Conservation (phyloP, 2,888 invertebrate species). For the Cordylochernes scorpioides region DNA sequence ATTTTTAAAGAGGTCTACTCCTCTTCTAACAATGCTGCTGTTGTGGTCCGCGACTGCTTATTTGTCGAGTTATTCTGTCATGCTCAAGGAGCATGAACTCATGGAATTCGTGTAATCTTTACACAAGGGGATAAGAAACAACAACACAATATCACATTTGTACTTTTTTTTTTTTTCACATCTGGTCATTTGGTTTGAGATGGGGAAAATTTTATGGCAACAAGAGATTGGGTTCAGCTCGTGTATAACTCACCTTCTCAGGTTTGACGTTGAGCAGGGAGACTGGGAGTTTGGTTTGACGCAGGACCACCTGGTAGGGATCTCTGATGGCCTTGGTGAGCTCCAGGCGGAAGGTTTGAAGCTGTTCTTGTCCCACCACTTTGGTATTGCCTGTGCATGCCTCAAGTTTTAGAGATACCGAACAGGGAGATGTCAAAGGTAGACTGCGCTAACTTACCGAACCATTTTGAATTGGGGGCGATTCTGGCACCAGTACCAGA, state of each 20-base stretch:
- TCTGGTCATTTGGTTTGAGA: background rate
- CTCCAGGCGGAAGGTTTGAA: constrained; percentile 47
- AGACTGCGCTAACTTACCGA: constrained; percentile 37
- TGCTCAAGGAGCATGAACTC: too few relatives aligned
- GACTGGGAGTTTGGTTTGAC: constrained; percentile 73
- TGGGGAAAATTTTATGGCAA: too few relatives aligned
- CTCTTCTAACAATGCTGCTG: too few relatives aligned
- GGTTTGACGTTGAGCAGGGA: constrained; percentile 78
- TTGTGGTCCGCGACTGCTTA: too few relatives aligned
- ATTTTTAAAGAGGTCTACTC: too few relatives aligned
- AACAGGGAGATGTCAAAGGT: constrained; percentile 1
- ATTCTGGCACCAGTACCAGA: constrained; percentile 77
- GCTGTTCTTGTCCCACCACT: constrained; percentile 56
- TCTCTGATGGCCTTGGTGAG: constrained; percentile 77
- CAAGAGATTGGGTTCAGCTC: too few relatives aligned
- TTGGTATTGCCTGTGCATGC: constrained; percentile 42
- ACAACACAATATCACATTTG: too few relatives aligned
- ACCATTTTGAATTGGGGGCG: constrained; percentile 95
- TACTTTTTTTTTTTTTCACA: background rate
- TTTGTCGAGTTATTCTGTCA: too few relatives aligned
- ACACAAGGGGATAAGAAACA: too few relatives aligned
- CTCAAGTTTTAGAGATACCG: too few relatives aligned
- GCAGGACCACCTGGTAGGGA: constrained; percentile 93
- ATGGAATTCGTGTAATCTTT: too few relatives aligned
- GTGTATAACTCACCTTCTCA: constrained; percentile 24